These are phyloP conservation scores for Ophion costatus DNA, from an alignment of 2,888 invertebrate species.

Conservation along the genomic window DNA sequence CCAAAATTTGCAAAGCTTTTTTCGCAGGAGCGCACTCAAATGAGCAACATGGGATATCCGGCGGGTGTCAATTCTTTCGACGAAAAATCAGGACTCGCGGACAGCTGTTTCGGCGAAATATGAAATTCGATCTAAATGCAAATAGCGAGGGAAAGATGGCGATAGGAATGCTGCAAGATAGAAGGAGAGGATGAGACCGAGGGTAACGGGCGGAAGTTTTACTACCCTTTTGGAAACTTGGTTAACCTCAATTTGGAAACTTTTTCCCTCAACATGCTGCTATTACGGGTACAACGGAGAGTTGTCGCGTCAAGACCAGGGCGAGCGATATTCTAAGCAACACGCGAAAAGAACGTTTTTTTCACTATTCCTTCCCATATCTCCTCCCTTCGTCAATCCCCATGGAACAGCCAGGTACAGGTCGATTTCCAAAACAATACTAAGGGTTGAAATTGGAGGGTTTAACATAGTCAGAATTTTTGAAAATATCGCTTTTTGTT, in stretches of 20 bases:
- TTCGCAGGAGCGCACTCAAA: neutral
- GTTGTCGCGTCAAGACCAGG: slow-evolving; percentile 2
- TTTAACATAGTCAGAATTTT: neutral
- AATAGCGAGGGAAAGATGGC: slow-evolving; percentile 64
- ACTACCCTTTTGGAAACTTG: slow-evolving; percentile 62
- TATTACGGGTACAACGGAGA: slow-evolving; percentile 2
- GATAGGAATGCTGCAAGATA: neutral
- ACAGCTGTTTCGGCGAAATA: slow-evolving; percentile 64
- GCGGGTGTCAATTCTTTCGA: slow-evolving; percentile 44
- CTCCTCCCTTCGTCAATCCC: neutral
- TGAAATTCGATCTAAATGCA: slow-evolving; percentile 78
- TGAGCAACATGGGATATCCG: neutral
- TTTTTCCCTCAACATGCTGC: slow-evolving; percentile 42
- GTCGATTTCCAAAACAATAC: neutral
- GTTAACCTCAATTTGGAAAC: slow-evolving; percentile 58
- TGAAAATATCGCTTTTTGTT: no score
- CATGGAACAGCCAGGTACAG: neutral
- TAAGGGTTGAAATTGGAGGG: neutral
- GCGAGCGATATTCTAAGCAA: slow-evolving; percentile 1
- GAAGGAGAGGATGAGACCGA: neutral
- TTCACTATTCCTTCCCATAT: neutral
- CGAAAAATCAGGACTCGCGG: slow-evolving; percentile 58
- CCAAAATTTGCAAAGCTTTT: neutral
- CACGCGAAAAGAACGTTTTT: slow-evolving; percentile 2
- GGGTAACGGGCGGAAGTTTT: neutral